A percentile compares a stretch with the other conserved stretches of the same genome.
Conservation (phyloP, 2,113 vertebrate species). For the Oreochromis spilurus region DNA sequence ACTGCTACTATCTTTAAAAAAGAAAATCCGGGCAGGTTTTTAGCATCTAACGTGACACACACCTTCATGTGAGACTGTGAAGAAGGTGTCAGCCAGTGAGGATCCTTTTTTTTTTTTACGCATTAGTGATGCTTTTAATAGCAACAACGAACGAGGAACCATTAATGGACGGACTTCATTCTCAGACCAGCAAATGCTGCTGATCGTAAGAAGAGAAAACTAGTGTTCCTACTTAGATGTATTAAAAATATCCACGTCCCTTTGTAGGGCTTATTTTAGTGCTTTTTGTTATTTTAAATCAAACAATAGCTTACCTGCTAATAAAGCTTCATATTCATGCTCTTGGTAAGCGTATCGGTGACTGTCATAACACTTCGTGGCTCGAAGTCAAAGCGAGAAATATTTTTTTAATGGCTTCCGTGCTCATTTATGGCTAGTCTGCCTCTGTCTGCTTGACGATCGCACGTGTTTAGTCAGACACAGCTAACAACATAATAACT, state of each 20-base stretch:
- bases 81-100: neutral
- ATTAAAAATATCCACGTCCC: neutral
- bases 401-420: fast-evolving
- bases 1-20: neutral
- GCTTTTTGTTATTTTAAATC: neutral
- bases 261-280: neutral
- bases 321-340: neutral
- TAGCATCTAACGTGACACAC: neutral
- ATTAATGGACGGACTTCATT: neutral
- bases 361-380: neutral
- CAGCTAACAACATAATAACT: neutral
- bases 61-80: neutral
- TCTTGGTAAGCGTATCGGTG: neutral
- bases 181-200: neutral
- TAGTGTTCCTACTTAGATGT: neutral
- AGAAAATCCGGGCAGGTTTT: neutral
- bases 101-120: neutral
- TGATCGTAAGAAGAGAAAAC: neutral
- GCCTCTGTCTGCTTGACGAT: neutral
- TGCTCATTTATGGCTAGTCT: neutral
- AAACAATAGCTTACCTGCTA: neutral
- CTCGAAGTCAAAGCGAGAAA: neutral
- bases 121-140: neutral
- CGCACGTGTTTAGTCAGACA: neutral
- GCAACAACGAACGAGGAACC: neutral